Conservation (phyloP, 92 coral and sea anemone species). For the Bergia puertoricense region DNA sequence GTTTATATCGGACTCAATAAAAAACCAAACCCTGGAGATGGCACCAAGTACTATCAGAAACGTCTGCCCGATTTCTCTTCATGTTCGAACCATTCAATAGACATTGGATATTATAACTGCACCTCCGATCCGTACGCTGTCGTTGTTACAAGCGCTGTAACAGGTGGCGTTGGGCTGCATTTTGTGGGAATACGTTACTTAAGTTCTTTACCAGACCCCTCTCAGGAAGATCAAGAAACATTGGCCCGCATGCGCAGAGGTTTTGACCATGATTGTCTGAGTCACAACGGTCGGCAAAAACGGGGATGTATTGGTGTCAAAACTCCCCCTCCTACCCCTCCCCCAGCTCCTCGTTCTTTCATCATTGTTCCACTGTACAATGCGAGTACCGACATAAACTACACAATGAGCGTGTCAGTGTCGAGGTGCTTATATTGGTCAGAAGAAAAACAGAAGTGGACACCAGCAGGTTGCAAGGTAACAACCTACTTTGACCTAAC, state of each 20-base stretch:
- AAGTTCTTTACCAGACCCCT: neutral
- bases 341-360: conserved; percentile 49
- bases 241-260: conserved; percentile 42
- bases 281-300: conserved; percentile 54
- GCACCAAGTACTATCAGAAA: conserved; percentile 39
- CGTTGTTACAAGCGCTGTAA: conserved; percentile 56
- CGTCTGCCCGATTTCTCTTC: conserved; percentile 60
- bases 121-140: conserved; percentile 61
- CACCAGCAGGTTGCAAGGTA: conserved; percentile 75
- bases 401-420: conserved; percentile 64
- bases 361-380: conserved; percentile 65
- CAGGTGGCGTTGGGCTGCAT: conserved; percentile 69
- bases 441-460: conserved; percentile 70
- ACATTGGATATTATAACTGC: conserved; percentile 30
- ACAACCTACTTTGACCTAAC: neutral
- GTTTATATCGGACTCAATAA: conserved; percentile 50
- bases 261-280: conserved; percentile 51
- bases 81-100: conserved; percentile 44
- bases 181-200: conserved; percentile 61
- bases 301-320: conserved; percentile 79
- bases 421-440: conserved; percentile 80
- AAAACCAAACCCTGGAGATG: conserved; percentile 62
- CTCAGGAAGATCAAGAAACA: neutral
- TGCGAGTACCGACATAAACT: conserved; percentile 67
- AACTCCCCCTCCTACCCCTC: conserved; percentile 81